A percentile compares a stretch with the other conserved stretches of the same genome.
phyloP scores from a whole-genome alignment of 2,113 vertebrate genomes.

The Nymphicus hollandicus region DNA sequence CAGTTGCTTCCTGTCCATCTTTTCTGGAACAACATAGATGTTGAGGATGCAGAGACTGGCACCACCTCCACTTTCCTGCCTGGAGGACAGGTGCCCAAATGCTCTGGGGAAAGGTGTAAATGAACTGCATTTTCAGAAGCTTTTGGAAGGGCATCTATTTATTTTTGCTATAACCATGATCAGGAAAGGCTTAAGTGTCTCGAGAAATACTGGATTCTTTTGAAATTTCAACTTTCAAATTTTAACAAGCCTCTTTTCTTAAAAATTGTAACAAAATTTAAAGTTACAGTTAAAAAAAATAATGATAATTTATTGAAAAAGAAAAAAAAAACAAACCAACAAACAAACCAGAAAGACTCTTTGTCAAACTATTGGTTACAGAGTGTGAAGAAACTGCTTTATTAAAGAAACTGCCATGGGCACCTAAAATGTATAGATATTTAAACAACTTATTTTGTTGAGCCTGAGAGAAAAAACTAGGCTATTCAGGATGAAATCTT shows the following conservation, averaged over 20 bases:
- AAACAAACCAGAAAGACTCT: neutral
- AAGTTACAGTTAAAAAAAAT: neutral
- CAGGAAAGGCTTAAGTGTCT: neutral
- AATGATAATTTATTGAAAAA: neutral
- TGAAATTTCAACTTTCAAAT: neutral
- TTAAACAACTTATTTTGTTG: neutral
- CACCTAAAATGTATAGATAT: neutral
- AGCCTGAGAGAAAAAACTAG: neutral
- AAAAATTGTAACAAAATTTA: neutral
- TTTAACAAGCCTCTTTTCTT: neutral
- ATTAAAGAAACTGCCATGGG: neutral
- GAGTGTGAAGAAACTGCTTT: neutral
- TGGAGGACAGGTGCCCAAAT: rapidly evolving
- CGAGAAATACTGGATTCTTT: neutral
- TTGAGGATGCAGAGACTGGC: neutral
- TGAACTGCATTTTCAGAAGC: neutral
- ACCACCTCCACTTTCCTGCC: neutral
- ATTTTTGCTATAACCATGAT: neutral
- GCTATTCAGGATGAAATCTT: neutral
- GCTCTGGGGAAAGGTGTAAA: neutral
- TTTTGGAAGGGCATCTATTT: neutral
- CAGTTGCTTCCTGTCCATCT: neutral
- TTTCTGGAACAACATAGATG: rapidly evolving
- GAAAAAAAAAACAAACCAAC: neutral
- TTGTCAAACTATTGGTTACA: neutral